Conservation (phyloP, 2,797 vertebrate genomes). For the Schizopygopsis malacanthus region DNA sequence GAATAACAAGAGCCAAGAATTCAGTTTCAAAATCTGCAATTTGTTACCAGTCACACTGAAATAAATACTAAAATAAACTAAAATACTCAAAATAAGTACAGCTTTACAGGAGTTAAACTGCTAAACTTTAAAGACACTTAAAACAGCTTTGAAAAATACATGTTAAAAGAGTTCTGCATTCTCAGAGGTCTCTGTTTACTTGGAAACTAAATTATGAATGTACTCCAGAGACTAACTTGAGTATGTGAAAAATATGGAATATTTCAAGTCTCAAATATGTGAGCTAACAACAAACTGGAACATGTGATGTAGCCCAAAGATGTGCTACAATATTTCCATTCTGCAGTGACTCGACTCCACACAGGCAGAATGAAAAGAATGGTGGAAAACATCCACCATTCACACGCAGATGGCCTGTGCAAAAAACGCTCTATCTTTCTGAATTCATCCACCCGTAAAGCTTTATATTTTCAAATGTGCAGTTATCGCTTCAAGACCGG, state of each 20-base stretch:
- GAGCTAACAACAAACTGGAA: conserved; percentile 1
- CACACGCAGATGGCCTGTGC: not conserved
- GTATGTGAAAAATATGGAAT: not conserved
- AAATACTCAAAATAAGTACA: not conserved
- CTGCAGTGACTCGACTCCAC: not conserved
- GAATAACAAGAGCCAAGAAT: not conserved
- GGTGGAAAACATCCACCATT: not conserved
- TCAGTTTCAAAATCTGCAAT: not conserved
- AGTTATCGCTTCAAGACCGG: not conserved
- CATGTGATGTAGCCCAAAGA: not conserved
- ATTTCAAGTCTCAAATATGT: not conserved
- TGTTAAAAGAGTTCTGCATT: not conserved
- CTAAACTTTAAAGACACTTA: not conserved
- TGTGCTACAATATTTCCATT: conserved; percentile 20
- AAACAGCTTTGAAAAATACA: conserved; percentile 6
- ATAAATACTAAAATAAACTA: not conserved
- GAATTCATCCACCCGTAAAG: not conserved
- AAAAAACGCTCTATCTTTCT: not conserved
- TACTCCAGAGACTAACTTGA: not conserved
- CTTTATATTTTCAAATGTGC: not conserved
- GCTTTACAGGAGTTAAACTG: not conserved
- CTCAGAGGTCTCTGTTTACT: not conserved
- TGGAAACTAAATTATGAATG: conserved; percentile 21
- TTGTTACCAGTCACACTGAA: not conserved
- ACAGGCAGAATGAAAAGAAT: not conserved